Evolutionary conservation across 2,113 vertebrate genomes (phyloP).

Genomic region (Crocuta crocuta): DNA sequence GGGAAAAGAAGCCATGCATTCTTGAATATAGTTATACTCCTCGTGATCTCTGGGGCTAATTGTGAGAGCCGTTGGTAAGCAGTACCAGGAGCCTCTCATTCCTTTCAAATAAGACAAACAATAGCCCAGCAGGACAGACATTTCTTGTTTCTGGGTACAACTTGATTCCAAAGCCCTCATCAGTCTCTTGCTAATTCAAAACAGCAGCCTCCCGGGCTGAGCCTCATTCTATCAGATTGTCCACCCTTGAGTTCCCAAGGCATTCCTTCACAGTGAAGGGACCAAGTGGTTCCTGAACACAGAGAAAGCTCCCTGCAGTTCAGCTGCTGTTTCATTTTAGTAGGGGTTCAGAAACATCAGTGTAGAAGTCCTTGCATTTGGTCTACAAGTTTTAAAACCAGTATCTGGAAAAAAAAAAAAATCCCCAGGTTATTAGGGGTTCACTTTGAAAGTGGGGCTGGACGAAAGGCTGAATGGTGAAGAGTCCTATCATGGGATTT

Average conservation of each 20-base stretch:
- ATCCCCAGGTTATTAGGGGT: neutral
- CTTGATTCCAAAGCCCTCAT: slow-evolving; percentile 65
- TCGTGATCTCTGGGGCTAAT: slow-evolving; percentile 72
- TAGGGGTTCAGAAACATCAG: neutral
- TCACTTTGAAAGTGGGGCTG: neutral
- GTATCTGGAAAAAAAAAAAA: neutral
- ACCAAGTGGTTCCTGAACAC: neutral
- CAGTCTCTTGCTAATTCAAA: slow-evolving; percentile 64
- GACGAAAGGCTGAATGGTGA: neutral
- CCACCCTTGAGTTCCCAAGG: slow-evolving; percentile 18
- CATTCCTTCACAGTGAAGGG: neutral
- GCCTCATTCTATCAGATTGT: slow-evolving; percentile 41
- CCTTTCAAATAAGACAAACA: slow-evolving; percentile 82
- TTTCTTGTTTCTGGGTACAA: slow-evolving; percentile 79
- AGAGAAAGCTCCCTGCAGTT: neutral
- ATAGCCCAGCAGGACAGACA: slow-evolving; percentile 74
- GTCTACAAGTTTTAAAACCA: slow-evolving; percentile 13
- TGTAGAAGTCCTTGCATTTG: neutral
- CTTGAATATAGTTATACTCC: slow-evolving; percentile 26
- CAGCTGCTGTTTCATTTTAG: neutral
- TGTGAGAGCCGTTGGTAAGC: slow-evolving; percentile 75
- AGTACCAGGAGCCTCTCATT: slow-evolving; percentile 81
- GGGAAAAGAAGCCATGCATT: neutral
- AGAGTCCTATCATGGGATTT: neutral
- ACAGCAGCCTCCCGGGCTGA: neutral